Percentiles rank a stretch among this genome's conserved stretches.
These are phyloP conservation scores for Boloria selene DNA, from an alignment of 2,888 invertebrate species.

Conservation along the genomic window DNA sequence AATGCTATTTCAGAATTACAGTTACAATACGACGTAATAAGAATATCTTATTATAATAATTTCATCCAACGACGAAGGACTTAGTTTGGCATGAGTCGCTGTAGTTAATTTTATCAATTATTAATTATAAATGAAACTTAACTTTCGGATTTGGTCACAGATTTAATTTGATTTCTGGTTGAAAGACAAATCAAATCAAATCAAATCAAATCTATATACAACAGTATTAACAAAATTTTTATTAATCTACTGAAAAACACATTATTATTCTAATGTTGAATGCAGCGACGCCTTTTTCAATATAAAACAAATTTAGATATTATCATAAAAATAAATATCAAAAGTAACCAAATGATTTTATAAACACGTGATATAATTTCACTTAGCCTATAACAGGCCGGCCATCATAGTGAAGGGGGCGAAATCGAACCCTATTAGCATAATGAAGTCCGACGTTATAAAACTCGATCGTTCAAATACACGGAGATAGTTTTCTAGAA, in stretches of 20 bases:
- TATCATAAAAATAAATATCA: not conserved
- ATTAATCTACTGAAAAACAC: too few relatives aligned
- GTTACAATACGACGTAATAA: not conserved
- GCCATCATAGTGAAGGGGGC: constrained; percentile 43
- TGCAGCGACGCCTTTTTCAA: not conserved
- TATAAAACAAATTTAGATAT: not conserved
- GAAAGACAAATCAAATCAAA: too few relatives aligned
- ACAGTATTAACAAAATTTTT: too few relatives aligned
- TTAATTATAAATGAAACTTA: too few relatives aligned
- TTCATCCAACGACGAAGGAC: too few relatives aligned
- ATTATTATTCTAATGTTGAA: too few relatives aligned
- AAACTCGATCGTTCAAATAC: constrained; percentile 53
- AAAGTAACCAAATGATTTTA: not conserved
- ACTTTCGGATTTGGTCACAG: too few relatives aligned
- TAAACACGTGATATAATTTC: constrained; percentile 42
- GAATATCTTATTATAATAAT: too few relatives aligned
- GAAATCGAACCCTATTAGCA: constrained; percentile 71
- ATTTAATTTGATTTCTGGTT: too few relatives aligned
- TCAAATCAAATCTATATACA: too few relatives aligned
- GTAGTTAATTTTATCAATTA: too few relatives aligned
- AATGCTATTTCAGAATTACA: constrained; percentile 4
- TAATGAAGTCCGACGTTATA: constrained; percentile 70
- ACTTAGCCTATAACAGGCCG: constrained; percentile 44
- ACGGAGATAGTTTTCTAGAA: constrained; percentile 6
- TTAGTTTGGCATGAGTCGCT: too few relatives aligned